Base-by-base conservation (phyloP, 2,113 vertebrate species). In the Anser cygnoides region DNA sequence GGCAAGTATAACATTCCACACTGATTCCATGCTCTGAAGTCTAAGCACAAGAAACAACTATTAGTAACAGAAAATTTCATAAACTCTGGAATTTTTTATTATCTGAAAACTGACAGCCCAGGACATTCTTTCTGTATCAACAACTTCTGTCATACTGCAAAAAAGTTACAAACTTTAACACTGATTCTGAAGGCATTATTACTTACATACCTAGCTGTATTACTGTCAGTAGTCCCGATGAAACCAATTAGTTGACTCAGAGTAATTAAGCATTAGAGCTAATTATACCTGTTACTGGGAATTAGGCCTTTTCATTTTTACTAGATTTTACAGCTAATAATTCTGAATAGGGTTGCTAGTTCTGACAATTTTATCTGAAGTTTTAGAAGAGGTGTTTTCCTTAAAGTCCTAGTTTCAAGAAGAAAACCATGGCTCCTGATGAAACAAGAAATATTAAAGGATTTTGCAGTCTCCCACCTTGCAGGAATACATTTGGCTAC, bases 191-290 rank as follows among this genome's bases (percentile, higher is more conserved):
- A 90, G 72, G 78, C 63, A 79, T 35, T 23, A 65, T 41, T 52
- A 84, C 76, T 90, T n/a, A 63, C 19, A 54, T 31, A 39, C 35
- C 66, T 75, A 75, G 39, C 62, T 92, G 29, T 71, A 92, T 67
- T 85, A 68, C 65, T 65, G 49, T 68, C 68, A 94, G 66, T 10
- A 92, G 77, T 94, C 93, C 93, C 93, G 79, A 75, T 89, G 89
- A 94, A 97, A 94, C 84, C 92, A 96, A 96, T 95, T 95, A 95
- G 82, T 37, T 93, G 94, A 95, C 83, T 96, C 80, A 95, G 73
- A 88, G 83, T 96, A 95, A 93, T 97, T 96, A 96, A 90, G 66
- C 25, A 95, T 90, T 95, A 92, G 62, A 92, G 46, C 22, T 95
- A 91, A 96, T 95, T 93, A 93, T 89, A 96, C 77, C 73, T 94